A percentile compares a stretch with the other conserved stretches of the same genome.
Evolutionary conservation across 2,797 vertebrate species (phyloP).

Genomic region (Erithacus rubecula): DNA sequence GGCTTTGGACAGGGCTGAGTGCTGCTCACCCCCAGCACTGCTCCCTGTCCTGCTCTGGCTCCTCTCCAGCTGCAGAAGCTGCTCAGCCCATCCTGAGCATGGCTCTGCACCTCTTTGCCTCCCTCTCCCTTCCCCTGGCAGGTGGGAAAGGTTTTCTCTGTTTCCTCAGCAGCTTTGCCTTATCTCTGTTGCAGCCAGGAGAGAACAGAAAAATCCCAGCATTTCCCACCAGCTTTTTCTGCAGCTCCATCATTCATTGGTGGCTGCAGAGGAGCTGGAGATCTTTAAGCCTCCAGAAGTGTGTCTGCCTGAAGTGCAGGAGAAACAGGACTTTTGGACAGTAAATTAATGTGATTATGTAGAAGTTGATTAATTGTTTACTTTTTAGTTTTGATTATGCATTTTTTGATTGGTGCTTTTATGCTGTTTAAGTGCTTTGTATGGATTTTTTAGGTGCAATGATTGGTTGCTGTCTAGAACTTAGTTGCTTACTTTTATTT

Average conservation of each 20-base stretch:
- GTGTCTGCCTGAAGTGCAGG: accelerated
- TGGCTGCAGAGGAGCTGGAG: background rate
- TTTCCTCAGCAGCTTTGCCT: background rate
- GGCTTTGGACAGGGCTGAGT: background rate
- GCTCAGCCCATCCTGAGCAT: background rate
- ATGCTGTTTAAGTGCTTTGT: too few species aligned
- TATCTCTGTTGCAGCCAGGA: background rate
- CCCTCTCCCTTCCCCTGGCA: background rate
- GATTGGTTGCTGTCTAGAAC: too few species aligned
- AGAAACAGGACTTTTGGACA: too few species aligned
- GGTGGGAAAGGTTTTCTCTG: background rate
- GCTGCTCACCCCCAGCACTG: background rate
- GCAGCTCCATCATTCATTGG: background rate
- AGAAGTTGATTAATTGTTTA: too few species aligned
- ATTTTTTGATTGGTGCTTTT: too few species aligned
- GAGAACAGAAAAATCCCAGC: background rate
- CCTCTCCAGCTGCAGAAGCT: background rate
- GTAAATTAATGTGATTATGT: too few species aligned
- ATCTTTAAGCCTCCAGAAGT: background rate
- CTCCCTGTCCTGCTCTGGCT: background rate
- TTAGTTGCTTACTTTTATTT: too few species aligned
- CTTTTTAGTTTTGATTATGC: too few species aligned
- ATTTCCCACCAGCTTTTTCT: background rate
- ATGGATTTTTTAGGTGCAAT: too few species aligned
- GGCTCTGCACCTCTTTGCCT: background rate